Conservation (phyloP, 2,888 invertebrate genomes). For the Isotomurus palustris region DNA sequence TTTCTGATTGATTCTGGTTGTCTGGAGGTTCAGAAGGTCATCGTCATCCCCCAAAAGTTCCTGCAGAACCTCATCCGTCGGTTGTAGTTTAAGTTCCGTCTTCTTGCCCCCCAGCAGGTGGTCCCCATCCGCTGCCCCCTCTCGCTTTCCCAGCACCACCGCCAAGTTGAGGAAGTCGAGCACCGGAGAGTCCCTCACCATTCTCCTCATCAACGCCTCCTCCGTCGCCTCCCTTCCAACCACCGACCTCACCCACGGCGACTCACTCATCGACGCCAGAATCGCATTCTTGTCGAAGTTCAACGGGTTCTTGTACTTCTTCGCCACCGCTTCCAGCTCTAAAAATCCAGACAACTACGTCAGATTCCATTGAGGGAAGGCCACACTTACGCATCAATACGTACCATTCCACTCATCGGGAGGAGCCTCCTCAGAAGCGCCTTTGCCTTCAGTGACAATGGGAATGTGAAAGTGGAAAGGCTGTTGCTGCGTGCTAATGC, state of each 20-base stretch:
- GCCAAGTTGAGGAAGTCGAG: not conserved
- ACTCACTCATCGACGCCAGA: not conserved
- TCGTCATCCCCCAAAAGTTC: slow-evolving; percentile 10
- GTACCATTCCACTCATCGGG: no score
- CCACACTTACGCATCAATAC: no score
- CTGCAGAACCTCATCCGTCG: slow-evolving; percentile 4
- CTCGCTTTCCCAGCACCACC: not conserved
- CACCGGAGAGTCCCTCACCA: slow-evolving; percentile 1
- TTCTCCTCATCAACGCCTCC: slow-evolving; percentile 3
- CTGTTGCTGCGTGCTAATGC: slow-evolving; percentile 3
- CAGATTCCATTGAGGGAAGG: no score
- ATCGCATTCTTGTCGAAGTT: not conserved
- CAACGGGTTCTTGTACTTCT: slow-evolving; percentile 6
- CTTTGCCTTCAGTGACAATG: slow-evolving; percentile 10
- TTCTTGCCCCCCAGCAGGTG: slow-evolving; percentile 1
- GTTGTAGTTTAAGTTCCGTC: not conserved
- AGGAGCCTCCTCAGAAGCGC: no score
- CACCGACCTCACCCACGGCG: not conserved
- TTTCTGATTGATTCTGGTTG: not conserved
- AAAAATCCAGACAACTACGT: not conserved
- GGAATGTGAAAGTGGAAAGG: slow-evolving; percentile 31
- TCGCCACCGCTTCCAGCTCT: slow-evolving; percentile 1
- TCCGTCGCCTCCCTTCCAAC: no score
- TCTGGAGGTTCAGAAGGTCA: not conserved
- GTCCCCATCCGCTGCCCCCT: not conserved